These are phyloP conservation scores for Schizothorax lantsangensis DNA, from an alignment of 2,797 vertebrate species.

Conservation along the genomic window DNA sequence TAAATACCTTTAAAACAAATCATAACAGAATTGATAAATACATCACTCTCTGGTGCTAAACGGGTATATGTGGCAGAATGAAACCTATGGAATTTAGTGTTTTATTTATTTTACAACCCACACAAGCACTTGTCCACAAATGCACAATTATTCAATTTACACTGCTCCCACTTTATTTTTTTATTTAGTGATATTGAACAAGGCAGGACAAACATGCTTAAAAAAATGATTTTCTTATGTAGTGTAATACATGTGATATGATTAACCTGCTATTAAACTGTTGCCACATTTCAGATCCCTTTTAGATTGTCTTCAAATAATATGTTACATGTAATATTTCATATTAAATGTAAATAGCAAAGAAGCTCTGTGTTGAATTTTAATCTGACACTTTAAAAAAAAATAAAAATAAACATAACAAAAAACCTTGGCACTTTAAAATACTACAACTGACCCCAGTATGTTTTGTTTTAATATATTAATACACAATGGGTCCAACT, in stretches of 20 bases:
- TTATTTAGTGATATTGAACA: neutral
- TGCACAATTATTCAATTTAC: neutral
- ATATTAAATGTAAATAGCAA: neutral
- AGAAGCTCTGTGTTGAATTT: neutral
- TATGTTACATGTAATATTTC: neutral
- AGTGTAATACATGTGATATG: too few relatives aligned
- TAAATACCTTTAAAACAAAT: neutral
- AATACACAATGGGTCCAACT: neutral
- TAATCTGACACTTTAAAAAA: neutral
- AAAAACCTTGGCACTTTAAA: neutral
- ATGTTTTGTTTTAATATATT: neutral
- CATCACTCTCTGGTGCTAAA: neutral
- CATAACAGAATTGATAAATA: neutral
- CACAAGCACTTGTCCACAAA: neutral
- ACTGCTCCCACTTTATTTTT: neutral
- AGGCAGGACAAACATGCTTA: neutral
- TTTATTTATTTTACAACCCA: neutral
- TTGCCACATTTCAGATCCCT: neutral
- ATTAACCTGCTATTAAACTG: neutral
- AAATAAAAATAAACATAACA: neutral
- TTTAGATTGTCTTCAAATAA: neutral
- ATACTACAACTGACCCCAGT: neutral
- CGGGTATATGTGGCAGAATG: neutral
- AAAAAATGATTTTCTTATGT: neutral
- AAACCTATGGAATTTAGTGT: neutral